phyloP scores from a whole-genome alignment of 1,140 invertebrate species.

The Psilanteris sp. region DNA sequence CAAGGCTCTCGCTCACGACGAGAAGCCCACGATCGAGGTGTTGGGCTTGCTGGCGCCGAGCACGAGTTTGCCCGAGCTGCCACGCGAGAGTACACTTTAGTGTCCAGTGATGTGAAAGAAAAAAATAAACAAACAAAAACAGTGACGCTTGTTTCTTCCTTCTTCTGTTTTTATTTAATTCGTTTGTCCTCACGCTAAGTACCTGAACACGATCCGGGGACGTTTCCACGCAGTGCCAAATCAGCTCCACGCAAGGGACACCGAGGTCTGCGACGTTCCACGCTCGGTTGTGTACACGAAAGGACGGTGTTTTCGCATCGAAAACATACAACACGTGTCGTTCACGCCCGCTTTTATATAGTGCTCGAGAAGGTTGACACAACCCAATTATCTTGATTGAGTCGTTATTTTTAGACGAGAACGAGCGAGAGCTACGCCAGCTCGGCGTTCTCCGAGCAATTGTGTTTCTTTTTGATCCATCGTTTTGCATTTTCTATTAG shows the following conservation, averaged over 20 bases:
- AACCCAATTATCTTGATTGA: not conserved
- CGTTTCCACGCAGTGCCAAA: conserved; percentile 33
- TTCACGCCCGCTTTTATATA: conserved; percentile 7
- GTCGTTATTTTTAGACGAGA: not conserved
- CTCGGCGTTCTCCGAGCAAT: not conserved
- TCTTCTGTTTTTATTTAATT: not conserved
- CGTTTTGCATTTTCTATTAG: conserved; percentile 6
- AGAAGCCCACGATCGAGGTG: conserved; percentile 64
- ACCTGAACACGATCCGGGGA: conserved; percentile 17
- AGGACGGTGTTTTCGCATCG: conserved; percentile 36
- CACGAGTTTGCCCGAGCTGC: conserved; percentile 79
- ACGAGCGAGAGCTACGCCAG: not conserved
- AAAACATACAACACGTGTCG: conserved; percentile 27
- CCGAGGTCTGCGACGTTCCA: not conserved
- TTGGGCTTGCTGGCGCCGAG: conserved; percentile 76
- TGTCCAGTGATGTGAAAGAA: conserved; percentile 40
- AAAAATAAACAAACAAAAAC: no score
- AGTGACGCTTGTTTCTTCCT: conserved; percentile 20
- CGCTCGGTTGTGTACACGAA: conserved; percentile 3
- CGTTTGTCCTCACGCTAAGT: conserved; percentile 12
- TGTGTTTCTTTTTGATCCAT: not conserved
- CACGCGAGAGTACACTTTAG: conserved; percentile 72
- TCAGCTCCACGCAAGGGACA: not conserved
- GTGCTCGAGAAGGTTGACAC: conserved; percentile 19
- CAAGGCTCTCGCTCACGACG: conserved; percentile 73